A percentile compares a stretch with the other conserved stretches of the same genome.
Conservation (phyloP, 1,140 invertebrate genomes). For the Heliconius hermathena region DNA sequence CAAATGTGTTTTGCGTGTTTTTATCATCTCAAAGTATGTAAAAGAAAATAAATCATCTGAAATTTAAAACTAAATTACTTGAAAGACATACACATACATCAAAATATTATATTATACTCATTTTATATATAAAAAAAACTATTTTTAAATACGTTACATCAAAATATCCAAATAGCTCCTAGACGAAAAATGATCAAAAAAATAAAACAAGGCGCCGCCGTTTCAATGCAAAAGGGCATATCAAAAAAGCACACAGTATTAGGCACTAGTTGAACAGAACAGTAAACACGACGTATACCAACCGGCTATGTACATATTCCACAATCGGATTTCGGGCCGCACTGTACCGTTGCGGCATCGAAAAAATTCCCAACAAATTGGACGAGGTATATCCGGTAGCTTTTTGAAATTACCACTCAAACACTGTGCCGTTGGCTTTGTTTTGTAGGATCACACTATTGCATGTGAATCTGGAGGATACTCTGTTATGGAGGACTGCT, state of each 20-base stretch:
- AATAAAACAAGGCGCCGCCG: background rate
- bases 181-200: background rate
- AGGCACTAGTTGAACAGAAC: conserved; percentile 19
- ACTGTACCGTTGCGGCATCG: conserved; percentile 14
- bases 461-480: background rate
- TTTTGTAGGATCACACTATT: background rate
- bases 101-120: background rate
- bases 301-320: conserved; percentile 7
- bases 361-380: conserved; percentile 24
- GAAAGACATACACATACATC: no score
- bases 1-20: no score
- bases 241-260: conserved; percentile 14
- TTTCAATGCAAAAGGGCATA: background rate
- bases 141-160: no score
- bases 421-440: conserved; percentile 10
- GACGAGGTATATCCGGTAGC: conserved; percentile 1
- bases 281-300: conserved; percentile 6
- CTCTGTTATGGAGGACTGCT: background rate
- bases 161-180: background rate
- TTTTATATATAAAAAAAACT: background rate
- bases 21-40: no score
- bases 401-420: conserved; percentile 24
- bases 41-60: no score
- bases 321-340: conserved; percentile 2
- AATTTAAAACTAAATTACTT: no score